Percentiles rank a stretch among this genome's conserved stretches.
phyloP scores from a whole-genome alignment of 2,888 invertebrate species.

The Agriopis aurantiaria region DNA sequence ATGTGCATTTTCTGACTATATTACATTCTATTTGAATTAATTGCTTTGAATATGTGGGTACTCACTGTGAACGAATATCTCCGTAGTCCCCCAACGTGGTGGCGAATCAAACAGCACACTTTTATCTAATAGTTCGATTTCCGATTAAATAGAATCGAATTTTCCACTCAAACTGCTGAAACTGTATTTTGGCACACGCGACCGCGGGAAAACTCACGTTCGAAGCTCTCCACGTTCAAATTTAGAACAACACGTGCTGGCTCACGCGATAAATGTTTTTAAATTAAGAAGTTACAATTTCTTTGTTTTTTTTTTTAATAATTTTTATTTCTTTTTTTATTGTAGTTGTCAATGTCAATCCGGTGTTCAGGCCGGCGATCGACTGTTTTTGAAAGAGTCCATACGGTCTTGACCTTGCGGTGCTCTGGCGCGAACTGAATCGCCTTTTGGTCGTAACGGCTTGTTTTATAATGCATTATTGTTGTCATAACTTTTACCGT shows the following conservation, averaged over 20 bases:
- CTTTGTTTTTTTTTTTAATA: constrained; percentile 38
- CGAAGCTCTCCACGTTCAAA: constrained; percentile 63
- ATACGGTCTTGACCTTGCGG: constrained; percentile 83
- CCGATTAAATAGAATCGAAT: constrained; percentile 35
- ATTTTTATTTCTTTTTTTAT: constrained; percentile 51
- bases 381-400: constrained; percentile 77
- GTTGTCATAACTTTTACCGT: constrained; percentile 82
- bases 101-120: constrained; percentile 17
- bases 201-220: constrained; percentile 58
- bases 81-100: constrained; percentile 50
- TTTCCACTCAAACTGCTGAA: constrained; percentile 45
- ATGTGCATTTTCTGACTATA: neutral
- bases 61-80: constrained; percentile 55
- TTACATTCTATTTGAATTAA: neutral
- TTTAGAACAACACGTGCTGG: constrained; percentile 64
- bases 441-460: constrained; percentile 73
- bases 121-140: constrained; percentile 8
- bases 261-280: constrained; percentile 47
- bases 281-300: constrained; percentile 47
- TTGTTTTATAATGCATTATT: constrained; percentile 83
- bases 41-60: constrained; percentile 38
- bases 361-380: constrained; percentile 65
- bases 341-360: constrained; percentile 64
- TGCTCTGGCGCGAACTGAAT: constrained; percentile 76
- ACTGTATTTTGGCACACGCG: constrained; percentile 46